Base-by-base conservation (phyloP, 2,888 invertebrate genomes). In the Lasioglossum morio region DNA sequence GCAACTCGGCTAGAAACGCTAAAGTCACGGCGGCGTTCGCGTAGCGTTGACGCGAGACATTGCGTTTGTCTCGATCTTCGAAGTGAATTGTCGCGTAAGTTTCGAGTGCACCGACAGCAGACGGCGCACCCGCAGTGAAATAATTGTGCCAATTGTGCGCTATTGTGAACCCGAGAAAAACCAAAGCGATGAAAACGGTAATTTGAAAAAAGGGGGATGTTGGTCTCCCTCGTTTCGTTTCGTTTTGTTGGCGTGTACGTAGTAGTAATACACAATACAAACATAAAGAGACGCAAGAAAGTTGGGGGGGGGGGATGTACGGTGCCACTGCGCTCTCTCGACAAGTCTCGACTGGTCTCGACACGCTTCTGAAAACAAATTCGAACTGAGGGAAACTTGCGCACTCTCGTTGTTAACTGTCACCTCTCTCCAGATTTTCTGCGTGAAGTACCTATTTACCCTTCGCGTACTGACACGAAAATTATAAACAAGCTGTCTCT, bases 11-110 rank as follows among this genome's bases (percentile, higher is more conserved):
- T 79, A 27, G 10, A 14, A 66, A 30, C 12, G 69, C 66, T 83
- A 12, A 0, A 0, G 0, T 40, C 83, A 89, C 89, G 87, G 63
- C 85, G 89, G 34, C 89, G 88, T 82, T 14, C 19, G 19, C 14
- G 12, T 40, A 89, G 77, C 77, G 16, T 48, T 46, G 69, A 85
- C 79, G 88, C 77, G 46, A 81, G 40, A 74, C 80, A 63, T 79
- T 73, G 88, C 27, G 69, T 72, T 75, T 76, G 75, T 40, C 76
- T 81, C 69, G 76, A 63, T 81, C 74, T 85, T 86, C 70, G 81
- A 72, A 79, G 69, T 69, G 75, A 77, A 77, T 53, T 73, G 69
- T 77, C 57, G 43, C 46, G 43, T 57, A 80, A 83, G 80, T 84
- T 86, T 82, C 46, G n/a, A 63, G 63, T 63, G 46, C 57, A 85